Evolutionary conservation across 2,888 invertebrate species (phyloP).

Genomic region (Orchesellides sinensis): DNA sequence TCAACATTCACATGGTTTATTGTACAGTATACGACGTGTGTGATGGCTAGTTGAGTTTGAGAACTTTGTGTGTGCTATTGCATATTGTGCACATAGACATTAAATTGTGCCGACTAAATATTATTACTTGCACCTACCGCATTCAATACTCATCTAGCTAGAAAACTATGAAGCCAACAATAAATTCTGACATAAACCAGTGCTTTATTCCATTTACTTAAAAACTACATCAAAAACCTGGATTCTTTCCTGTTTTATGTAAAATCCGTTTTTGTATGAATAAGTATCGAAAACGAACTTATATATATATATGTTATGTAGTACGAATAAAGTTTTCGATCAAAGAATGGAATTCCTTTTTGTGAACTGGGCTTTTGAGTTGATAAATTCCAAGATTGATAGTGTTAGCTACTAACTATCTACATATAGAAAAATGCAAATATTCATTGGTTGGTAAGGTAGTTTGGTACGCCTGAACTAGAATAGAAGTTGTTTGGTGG

Average conservation of each 20-base stretch:
- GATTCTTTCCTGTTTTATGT: neutral
- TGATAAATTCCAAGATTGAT: conserved; percentile 60
- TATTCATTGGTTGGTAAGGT: neutral
- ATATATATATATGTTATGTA: neutral
- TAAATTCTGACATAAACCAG: conserved; percentile 19
- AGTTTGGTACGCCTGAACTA: neutral
- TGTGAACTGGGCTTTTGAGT: conserved; percentile 42
- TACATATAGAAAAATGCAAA: conserved; percentile 4
- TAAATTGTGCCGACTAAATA: conserved; percentile 16
- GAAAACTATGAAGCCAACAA: conserved; percentile 14
- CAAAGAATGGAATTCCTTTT: conserved; percentile 61
- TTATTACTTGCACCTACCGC: conserved; percentile 43
- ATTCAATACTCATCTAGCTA: conserved; percentile 17
- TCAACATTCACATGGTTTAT: conserved; percentile 13
- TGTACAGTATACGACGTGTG: neutral
- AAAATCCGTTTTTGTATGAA: conserved; percentile 34
- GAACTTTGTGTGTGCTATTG: neutral
- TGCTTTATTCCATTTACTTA: conserved; percentile 28
- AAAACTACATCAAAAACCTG: conserved; percentile 22
- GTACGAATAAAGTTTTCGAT: neutral
- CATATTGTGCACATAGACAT: no score
- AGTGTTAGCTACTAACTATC: conserved; percentile 11
- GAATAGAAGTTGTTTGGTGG: neutral
- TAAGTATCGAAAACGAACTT: no score
- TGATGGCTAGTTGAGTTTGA: no score